Evolutionary conservation across 2,113 vertebrate genomes (phyloP).

Genomic region (Bufo bufo): DNA sequence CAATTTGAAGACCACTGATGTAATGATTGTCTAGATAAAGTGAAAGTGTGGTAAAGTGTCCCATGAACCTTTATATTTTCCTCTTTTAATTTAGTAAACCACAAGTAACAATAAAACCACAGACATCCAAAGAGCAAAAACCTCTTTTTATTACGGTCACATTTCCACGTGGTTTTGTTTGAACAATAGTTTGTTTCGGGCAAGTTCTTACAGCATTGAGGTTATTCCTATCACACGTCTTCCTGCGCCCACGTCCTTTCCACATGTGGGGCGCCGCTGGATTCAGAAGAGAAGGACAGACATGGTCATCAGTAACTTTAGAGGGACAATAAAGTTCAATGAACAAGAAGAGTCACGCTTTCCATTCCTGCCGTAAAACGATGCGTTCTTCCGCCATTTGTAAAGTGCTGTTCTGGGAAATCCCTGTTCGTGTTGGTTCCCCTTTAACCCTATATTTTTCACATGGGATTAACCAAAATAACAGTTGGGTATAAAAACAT

Average conservation of each 20-base stretch:
- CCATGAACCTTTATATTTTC: background rate
- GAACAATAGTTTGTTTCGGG: constrained; percentile 48
- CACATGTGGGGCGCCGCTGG: constrained; percentile 28
- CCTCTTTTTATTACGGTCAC: constrained; percentile 47
- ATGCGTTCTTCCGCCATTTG: background rate
- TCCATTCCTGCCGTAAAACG: background rate
- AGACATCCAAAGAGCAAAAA: constrained; percentile 46
- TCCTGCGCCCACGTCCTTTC: background rate
- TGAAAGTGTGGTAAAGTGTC: background rate
- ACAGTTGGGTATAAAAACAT: background rate
- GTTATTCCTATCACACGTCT: background rate
- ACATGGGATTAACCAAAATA: constrained; percentile 13
- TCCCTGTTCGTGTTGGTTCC: background rate
- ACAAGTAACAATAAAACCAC: background rate
- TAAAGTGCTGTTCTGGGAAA: background rate
- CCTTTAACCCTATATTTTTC: background rate
- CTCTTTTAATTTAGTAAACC: background rate
- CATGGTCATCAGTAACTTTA: background rate
- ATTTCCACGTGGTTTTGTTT: constrained; percentile 46
- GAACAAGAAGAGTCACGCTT: constrained; percentile 3
- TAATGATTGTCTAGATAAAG: too few relatives aligned
- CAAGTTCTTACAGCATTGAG: constrained; percentile 33
- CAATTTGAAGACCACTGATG: background rate
- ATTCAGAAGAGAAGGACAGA: constrained; percentile 7
- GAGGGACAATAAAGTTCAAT: constrained; percentile 16